Conservation (phyloP, 2,797 vertebrate genomes). For the Sternotherus odoratus region DNA sequence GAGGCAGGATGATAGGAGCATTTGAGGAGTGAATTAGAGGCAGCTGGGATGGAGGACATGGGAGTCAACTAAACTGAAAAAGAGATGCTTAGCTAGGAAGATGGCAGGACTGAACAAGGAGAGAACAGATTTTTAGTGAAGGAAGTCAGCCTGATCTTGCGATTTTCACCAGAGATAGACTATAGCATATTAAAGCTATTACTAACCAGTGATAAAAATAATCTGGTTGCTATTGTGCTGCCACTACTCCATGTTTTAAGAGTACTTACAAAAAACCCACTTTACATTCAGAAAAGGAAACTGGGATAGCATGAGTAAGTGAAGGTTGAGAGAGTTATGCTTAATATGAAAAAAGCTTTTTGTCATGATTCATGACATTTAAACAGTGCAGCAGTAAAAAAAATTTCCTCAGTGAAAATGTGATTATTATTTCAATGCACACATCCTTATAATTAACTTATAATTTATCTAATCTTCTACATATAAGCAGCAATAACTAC, state of each 20-base stretch:
- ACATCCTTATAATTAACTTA: background rate
- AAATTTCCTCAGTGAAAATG: constrained; percentile 19
- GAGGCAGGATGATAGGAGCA: background rate
- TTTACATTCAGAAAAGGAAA: background rate
- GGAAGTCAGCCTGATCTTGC: background rate
- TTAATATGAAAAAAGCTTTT: constrained; percentile 19
- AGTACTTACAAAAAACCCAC: background rate
- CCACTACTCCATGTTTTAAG: background rate
- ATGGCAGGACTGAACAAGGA: background rate
- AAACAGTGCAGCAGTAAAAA: rapidly evolving
- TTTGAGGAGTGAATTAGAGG: background rate
- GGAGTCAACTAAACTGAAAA: background rate
- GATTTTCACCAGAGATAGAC: background rate
- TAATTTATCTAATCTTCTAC: background rate
- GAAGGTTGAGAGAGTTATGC: background rate
- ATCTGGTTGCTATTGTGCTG: background rate
- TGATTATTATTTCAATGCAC: background rate
- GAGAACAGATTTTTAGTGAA: background rate
- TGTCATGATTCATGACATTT: background rate
- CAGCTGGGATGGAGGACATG: background rate
- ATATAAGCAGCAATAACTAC: background rate
- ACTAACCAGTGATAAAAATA: rapidly evolving
- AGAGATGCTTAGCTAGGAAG: background rate
- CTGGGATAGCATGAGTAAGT: background rate
- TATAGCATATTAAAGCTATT: background rate